Evolutionary conservation across 35 echinoderm and acorn worm species (phyloP), one percentile per base, ranked within the genome.

Genomic region (Eucidaris tribuloides): DNA sequence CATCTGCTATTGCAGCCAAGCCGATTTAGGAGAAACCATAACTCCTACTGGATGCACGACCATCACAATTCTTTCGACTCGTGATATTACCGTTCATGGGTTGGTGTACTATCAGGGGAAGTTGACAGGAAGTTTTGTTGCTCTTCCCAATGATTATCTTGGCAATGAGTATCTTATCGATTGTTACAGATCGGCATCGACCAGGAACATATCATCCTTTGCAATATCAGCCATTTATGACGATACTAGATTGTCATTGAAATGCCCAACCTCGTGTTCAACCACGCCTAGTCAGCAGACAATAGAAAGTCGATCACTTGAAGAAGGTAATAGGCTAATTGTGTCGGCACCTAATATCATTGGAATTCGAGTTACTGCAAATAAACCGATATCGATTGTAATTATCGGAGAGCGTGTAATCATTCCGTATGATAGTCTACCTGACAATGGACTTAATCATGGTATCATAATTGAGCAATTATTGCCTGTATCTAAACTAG

Each of bases 381-480:
- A 74, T 74, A 74, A 74, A 44, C 17, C 15, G 25, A 11, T 74
- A 7, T 38, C 68, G 1, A 40, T 74, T 5, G 41, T 74, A 9
- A 40, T 74, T n/a, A 40, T 22, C 9, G 29, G 35, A 22, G 37
- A 35, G 34, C 11, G 19, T 44, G 68, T 74, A 74, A 4, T 2
- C 17, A 74, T 74, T 42, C 68, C 68, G 14, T 2, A 5, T 0
- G 3, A n/a, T n/a, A n/a, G n/a, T n/a, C n/a, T n/a, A n/a, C n/a
- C n/a, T 14, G 2, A 2, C 14, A 0, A 0, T 6, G 0, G 34
- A 2, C 4, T 72, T 32, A 40, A 74, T 0, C 34, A 74, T 17
- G 68, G 68, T 18, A 40, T 74, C 0, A 74, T 74, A 3, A 74
- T 74, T 25, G 68, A 74, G 37, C 68, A 74, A 44, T 24, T 74